phyloP scores from a whole-genome alignment of 2,888 invertebrate genomes.

The Pterostichus niger region DNA sequence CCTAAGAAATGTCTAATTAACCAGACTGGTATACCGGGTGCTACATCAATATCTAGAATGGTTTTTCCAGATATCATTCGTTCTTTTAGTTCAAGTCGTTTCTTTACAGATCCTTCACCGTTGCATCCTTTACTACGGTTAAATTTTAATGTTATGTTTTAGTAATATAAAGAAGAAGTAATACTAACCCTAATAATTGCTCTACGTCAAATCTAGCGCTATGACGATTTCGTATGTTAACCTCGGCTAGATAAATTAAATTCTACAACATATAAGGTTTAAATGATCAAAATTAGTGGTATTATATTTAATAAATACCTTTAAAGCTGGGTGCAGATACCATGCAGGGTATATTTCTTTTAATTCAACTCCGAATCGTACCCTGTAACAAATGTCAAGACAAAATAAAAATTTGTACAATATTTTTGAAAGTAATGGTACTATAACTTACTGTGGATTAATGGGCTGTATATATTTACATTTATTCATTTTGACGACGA shows the following conservation, averaged over 20 bases:
- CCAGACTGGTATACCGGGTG: constrained; percentile 68
- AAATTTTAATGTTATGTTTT: neutral
- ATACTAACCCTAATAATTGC: constrained; percentile 40
- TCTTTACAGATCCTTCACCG: constrained; percentile 54
- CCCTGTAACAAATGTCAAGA: constrained; percentile 58
- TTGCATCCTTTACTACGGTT: constrained; percentile 18
- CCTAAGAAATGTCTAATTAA: constrained; percentile 69
- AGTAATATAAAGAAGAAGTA: neutral
- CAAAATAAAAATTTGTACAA: neutral
- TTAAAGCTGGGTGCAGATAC: constrained; percentile 69
- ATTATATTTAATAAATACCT: constrained; percentile 61
- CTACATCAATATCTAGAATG: constrained; percentile 58
- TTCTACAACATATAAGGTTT: constrained; percentile 36
- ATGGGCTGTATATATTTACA: constrained; percentile 49
- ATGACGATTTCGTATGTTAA: constrained; percentile 12
- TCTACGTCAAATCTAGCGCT: constrained; percentile 42
- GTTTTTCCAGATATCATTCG: constrained; percentile 64
- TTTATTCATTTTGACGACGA: constrained; percentile 9
- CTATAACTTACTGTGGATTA: constrained; percentile 29
- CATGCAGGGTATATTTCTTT: constrained; percentile 69
- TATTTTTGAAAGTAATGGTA: neutral
- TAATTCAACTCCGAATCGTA: constrained; percentile 69
- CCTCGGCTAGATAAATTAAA: constrained; percentile 56
- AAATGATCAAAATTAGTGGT: neutral
- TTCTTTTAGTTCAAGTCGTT: constrained; percentile 67